These are phyloP conservation scores for Linnaemya vulpina DNA, from an alignment of 2,888 invertebrate genomes.

Conservation along the genomic window DNA sequence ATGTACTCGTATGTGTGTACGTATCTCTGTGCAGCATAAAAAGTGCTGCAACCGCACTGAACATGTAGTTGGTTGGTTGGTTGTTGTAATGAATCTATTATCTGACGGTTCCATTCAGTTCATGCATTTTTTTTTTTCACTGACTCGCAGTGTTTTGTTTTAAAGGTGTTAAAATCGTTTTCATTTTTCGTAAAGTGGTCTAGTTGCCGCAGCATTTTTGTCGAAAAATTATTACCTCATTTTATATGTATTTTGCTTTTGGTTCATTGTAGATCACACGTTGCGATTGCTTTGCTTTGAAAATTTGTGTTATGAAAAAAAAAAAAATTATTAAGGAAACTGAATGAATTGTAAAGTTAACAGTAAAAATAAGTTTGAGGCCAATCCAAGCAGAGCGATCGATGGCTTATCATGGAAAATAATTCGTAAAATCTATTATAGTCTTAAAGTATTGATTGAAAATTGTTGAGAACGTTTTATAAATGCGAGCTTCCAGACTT, in stretches of 20 bases:
- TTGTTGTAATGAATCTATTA: conserved; percentile 43
- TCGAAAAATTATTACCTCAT: conserved; percentile 54
- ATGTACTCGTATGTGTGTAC: not conserved
- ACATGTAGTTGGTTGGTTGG: conserved; percentile 8
- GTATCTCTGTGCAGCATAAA: not conserved
- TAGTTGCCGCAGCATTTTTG: conserved; percentile 30
- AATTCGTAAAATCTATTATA: too few relatives aligned
- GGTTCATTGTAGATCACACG: conserved; percentile 42
- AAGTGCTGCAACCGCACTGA: not conserved
- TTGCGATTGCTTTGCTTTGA: conserved; percentile 31
- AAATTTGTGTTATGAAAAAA: not conserved
- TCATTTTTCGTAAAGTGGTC: conserved; percentile 5
- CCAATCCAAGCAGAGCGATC: not conserved
- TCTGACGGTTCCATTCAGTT: conserved; percentile 21
- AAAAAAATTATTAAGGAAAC: not conserved
- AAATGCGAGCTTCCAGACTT: too few relatives aligned
- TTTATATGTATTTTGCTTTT: not conserved
- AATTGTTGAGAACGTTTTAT: too few relatives aligned
- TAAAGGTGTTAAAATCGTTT: conserved; percentile 73
- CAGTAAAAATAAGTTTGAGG: not conserved
- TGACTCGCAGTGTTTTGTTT: conserved; percentile 25
- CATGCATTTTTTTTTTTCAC: conserved; percentile 33
- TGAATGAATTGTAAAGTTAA: conserved; percentile 9
- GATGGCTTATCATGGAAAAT: not conserved
- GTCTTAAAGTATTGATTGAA: too few relatives aligned